These are phyloP conservation scores for Tamias sibiricus DNA, from an alignment of 2,113 vertebrate genomes.

Conservation along the genomic window DNA sequence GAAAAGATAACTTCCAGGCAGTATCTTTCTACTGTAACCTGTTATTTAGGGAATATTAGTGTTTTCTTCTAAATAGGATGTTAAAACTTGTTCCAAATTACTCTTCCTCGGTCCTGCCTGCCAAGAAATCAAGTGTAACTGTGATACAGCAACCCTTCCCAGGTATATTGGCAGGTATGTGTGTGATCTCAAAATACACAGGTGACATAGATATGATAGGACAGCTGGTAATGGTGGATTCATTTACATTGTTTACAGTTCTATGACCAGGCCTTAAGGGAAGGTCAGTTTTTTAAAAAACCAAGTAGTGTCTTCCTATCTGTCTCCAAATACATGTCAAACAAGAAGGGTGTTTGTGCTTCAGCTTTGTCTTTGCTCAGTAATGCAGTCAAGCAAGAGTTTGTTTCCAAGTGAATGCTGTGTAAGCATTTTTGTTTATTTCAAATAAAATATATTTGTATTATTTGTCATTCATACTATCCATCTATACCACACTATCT, in stretches of 20 bases:
- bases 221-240: constrained; percentile 69
- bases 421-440: constrained; percentile 81
- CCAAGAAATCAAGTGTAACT: constrained; percentile 54
- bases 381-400: constrained; percentile 61
- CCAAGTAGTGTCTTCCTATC: constrained; percentile 74
- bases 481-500: constrained; percentile 67
- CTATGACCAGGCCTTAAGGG: constrained; percentile 70
- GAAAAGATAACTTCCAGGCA: constrained; percentile 76
- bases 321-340: constrained; percentile 66
- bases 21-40: constrained; percentile 79
- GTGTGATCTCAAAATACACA: constrained; percentile 50
- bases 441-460: constrained; percentile 85
- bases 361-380: constrained; percentile 70
- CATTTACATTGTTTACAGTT: constrained; percentile 77
- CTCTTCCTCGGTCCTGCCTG: constrained; percentile 64
- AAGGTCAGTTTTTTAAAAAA: constrained; percentile 79
- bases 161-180: constrained; percentile 20
- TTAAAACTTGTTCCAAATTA: constrained; percentile 57
- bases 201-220: constrained; percentile 46
- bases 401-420: constrained; percentile 73
- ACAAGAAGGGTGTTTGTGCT: constrained; percentile 50
- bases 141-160: constrained; percentile 62
- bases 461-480: constrained; percentile 82
- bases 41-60: constrained; percentile 74
- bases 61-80: constrained; percentile 59